Base-by-base conservation (phyloP, 1,140 invertebrate species). In the Ceratosolen solmsi region DNA sequence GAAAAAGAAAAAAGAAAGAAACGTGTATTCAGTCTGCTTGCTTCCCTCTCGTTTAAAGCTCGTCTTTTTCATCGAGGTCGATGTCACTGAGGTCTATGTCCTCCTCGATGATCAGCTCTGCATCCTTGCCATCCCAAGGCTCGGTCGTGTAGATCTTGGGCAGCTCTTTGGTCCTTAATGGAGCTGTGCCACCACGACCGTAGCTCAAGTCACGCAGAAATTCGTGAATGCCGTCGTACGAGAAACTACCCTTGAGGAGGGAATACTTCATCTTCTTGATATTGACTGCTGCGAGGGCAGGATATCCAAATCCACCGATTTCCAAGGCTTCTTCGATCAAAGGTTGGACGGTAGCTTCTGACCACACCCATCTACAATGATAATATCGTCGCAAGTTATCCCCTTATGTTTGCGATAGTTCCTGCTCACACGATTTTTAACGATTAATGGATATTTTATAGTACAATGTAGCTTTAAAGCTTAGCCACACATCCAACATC, bases 121-220 rank as follows among this genome's bases (percentile, higher is more conserved):
- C 98, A 90, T 99, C 98, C 91, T 99, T 98, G 51, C 99, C 99
- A 89, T 99, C 98, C 99, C 99, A 99, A 0, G 96, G 90, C 71
- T 97, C 95, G 4, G 94, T 94, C 33, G 91, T 92, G 4, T 92
- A 86, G 51, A 99, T 94, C 84, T 94, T 93, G 20, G 98, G 98
- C 87, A 99, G 94, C 86, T 95, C 92, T 5, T 95, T 95, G 25
- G 97, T 97, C 87, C 94, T 95, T 1, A 99, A 93, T 3, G 98
- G 96, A 0, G 96, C 95, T 5, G 98, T 99, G 72, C 97, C 96
- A 22, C 98, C 98, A 84, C 97, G 95, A 25, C 99, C 99, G 90
- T 96, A 99, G 46, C 97, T 98, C 17, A 99, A 92, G 90, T 99
- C 98, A 87, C 98, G 94, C 15, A 99, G 92, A 92, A 99, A 99